Evolutionary conservation across 92 coral and sea anemone genomes (phyloP).

Genomic region (Parazoanthus swiftii): DNA sequence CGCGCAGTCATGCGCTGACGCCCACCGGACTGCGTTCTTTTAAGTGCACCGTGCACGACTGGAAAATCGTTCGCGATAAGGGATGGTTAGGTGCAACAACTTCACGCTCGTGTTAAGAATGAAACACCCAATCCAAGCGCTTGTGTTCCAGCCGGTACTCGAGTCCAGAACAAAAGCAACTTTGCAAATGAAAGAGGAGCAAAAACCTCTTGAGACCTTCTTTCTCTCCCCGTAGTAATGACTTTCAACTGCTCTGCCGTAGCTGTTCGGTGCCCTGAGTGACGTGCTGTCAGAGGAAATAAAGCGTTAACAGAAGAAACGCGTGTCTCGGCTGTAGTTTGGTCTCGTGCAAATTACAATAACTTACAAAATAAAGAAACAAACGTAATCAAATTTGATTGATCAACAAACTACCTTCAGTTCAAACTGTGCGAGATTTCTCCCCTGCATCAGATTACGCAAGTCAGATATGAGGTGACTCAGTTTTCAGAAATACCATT

Average conservation of each 20-base stretch:
- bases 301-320: too few species aligned
- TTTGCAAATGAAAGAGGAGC: too few species aligned
- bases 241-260: too few species aligned
- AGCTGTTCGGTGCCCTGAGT: too few species aligned
- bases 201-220: too few species aligned
- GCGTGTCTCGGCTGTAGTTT: too few species aligned
- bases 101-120: neutral
- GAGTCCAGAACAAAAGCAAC: too few species aligned
- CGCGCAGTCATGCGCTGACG: neutral
- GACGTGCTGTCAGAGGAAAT: too few species aligned
- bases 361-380: neutral
- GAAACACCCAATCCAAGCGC: neutral
- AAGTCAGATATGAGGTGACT: neutral
- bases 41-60: neutral
- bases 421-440: neutral
- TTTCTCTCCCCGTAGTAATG: too few species aligned
- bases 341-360: too few species aligned
- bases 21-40: constrained; percentile 21
- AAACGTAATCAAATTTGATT: too few species aligned
- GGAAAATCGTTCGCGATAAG: constrained; percentile 5
- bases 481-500: neutral
- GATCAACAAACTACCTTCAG: neutral
- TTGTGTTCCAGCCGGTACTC: too few species aligned
- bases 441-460: neutral
- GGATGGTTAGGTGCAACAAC: neutral